These are phyloP conservation scores for Dendrolimus kikuchii DNA, from an alignment of 1,140 invertebrate genomes.

Conservation along the genomic window DNA sequence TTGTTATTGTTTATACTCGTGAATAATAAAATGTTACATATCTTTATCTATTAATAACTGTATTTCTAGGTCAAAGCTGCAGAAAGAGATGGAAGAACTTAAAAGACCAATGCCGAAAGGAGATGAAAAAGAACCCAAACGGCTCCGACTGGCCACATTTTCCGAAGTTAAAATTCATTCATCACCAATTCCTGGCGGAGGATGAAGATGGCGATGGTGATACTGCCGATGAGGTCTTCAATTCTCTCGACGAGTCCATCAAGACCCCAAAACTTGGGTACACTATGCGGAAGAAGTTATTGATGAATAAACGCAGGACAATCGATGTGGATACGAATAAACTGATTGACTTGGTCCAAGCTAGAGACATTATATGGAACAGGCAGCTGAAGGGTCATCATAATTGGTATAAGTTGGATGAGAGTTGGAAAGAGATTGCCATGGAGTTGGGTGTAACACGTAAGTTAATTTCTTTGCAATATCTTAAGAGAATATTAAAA, in stretches of 20 bases:
- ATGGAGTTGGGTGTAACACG: conserved; percentile 52
- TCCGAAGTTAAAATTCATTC: conserved; percentile 55
- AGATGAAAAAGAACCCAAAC: conserved; percentile 55
- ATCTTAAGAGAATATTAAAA: not conserved
- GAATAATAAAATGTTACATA: too few species aligned
- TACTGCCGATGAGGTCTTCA: conserved; percentile 51
- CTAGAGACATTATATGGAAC: conserved; percentile 60
- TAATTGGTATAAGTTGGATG: conserved; percentile 63
- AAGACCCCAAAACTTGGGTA: conserved; percentile 58
- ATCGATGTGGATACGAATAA: conserved; percentile 64
- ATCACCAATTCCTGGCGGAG: conserved; percentile 57
- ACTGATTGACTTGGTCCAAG: conserved; percentile 49
- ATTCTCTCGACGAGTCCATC: conserved; percentile 52
- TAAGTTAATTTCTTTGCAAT: conserved; percentile 30
- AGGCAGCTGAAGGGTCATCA: conserved; percentile 59
- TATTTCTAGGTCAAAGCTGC: conserved; percentile 56
- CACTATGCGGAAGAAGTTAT: conserved; percentile 58
- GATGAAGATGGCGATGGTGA: conserved; percentile 57
- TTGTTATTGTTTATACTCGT: too few species aligned
- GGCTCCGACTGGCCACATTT: conserved; percentile 63
- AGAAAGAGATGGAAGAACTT: conserved; percentile 66
- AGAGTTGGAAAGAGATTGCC: conserved; percentile 62
- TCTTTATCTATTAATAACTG: too few species aligned
- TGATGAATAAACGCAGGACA: conserved; percentile 55
- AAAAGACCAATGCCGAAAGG: conserved; percentile 65